Conservation (phyloP, 2,888 invertebrate genomes). For the Zaprionus obscuricornis region DNA sequence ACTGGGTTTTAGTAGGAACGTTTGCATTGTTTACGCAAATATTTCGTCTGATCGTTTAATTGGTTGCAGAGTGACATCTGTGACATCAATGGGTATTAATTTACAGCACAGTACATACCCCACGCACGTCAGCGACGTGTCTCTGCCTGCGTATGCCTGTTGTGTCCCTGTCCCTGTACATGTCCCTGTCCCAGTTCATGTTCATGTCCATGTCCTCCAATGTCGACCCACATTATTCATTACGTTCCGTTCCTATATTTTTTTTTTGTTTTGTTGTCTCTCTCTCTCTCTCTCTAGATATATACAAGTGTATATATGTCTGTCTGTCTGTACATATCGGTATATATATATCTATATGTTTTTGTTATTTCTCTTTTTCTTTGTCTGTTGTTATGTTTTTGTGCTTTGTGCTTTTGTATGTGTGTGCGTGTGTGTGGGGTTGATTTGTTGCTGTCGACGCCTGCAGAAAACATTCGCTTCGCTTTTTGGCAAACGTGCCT, state of each 20-base stretch:
- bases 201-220: slow-evolving; percentile 19
- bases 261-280: slow-evolving; percentile 27
- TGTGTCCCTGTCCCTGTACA: not conserved
- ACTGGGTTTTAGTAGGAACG: slow-evolving; percentile 2
- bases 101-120: slow-evolving; percentile 65
- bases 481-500: slow-evolving; percentile 74
- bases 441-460: slow-evolving; percentile 68
- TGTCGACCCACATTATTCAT: slow-evolving; percentile 72
- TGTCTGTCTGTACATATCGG: not conserved
- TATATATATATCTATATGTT: slow-evolving; percentile 19
- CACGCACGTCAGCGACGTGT: slow-evolving; percentile 62
- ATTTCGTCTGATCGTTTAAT: slow-evolving; percentile 78
- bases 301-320: too few relatives aligned
- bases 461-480: slow-evolving; percentile 34
- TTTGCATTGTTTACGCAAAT: slow-evolving; percentile 71
- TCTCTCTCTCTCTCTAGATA: not conserved
- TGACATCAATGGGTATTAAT: slow-evolving; percentile 76
- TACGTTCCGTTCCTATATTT: slow-evolving; percentile 28
- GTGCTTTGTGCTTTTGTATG: slow-evolving; percentile 5
- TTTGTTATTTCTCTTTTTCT: slow-evolving; percentile 9
- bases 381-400: slow-evolving; percentile 25
- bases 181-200: slow-evolving; percentile 10
- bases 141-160: slow-evolving; percentile 31
- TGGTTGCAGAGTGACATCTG: slow-evolving; percentile 75
- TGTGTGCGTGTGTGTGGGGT: slow-evolving; percentile 30